Evolutionary conservation across 2,888 invertebrate genomes (phyloP), one percentile per base, ranked within the genome.

Genomic region (Drosophila suboccidentalis): DNA sequence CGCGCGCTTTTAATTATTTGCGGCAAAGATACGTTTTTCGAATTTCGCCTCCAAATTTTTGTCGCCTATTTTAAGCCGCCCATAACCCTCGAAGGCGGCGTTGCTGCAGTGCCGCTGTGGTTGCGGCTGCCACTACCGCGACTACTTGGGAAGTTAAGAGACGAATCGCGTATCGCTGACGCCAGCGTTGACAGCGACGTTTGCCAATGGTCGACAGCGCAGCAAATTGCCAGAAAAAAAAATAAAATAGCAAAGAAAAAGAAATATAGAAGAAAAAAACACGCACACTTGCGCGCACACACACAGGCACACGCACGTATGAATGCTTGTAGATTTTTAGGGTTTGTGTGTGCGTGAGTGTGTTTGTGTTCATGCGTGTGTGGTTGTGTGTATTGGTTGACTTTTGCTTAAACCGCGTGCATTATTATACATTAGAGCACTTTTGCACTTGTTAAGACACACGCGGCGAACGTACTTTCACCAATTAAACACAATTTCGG

Each of bases 381-480:
- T 51, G 61, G 39, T 62, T 69, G 70, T 77, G 71, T 78, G 72
- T 86, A 75, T 80, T 84, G 78, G 78, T 78, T 76, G 69, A 76
- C 70, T 74, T 71, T 71, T 70, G 71, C 74, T 73, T 69, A 69
- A 74, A 72, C 86, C 86, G 83, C 82, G 84, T 84, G 86, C 84
- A 85, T 87, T 81, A 78, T 80, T 78, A 58, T 74, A 75, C 66
- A 74, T 76, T 86, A 66, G 49, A 65, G 43, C 77, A 71, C 62
- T 69, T 77, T 47, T 69, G 41, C 70, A 72, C 62, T 68, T 61
- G 50, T 60, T 59, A 47, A 38, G 51, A 26, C 66, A 71, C 57
- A 66, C 66, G 46, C 72, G 29, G n/a, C 34, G 19, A 49, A 50
- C 57, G 53, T 49, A 66, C 54, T 68, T 68, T 32, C 17, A 67